Base-by-base conservation (phyloP, 2,113 vertebrate species). In the Aptenodytes forsteri region DNA sequence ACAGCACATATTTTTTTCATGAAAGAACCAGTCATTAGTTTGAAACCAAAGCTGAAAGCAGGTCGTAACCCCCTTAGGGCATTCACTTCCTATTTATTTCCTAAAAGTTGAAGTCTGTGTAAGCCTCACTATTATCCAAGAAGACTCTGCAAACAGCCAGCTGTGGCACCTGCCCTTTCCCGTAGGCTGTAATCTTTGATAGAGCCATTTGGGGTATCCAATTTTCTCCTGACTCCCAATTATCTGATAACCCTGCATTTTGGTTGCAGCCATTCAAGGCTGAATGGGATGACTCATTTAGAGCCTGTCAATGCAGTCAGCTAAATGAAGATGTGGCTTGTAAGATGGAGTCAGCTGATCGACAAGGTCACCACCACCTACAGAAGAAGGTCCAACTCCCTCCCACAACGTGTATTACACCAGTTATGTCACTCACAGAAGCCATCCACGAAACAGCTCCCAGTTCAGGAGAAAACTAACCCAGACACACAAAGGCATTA, bases 31-130 rank as follows among this genome's bases (percentile, higher is more conserved):
- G 13, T 90, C 61, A 73, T 42, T 55, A 90, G 82, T 38, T 94
- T 49, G 62, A 95, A 96, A 70, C 9, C 30, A 71, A 72, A 93
- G 58, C 62, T 73, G 64, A 91, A 97, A 95, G 56, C 88, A 73
- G 80, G 47, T 88, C 73, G 61, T 72, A 46, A 59, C 12, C 54
- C 44, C 42, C 20, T 71, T 20, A 58, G 58, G 54, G 87, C 46
- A 96, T 65, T 93, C 40, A 78, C 34, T 78, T 70, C 16, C 50
- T 95, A 93, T 47, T 62, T 7, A 86, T 73, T 58, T 83, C 72
- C 90, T 94, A 67, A 18, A 86, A 96, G 81, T 8, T 86, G 87
- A 79, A 67, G 13, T 34, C 61, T 61, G 0, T 27, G 11, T 61
- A 93, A 79, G 71, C 58, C 44, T 84, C 23, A 21, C 42, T 72